Conservation (phyloP, 2,797 vertebrate species). For the Clamator glandarius region DNA sequence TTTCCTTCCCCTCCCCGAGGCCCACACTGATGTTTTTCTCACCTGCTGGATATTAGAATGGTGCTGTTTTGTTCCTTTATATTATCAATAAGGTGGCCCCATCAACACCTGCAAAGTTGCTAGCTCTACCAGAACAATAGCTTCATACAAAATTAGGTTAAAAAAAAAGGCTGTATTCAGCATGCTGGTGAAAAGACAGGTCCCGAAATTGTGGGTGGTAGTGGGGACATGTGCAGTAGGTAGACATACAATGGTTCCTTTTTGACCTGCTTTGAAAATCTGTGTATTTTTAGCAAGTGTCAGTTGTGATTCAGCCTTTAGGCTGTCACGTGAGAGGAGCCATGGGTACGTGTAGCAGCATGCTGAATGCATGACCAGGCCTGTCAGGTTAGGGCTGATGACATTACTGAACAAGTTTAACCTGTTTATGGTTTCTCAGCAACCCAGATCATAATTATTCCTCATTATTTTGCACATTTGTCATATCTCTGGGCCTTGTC, state of each 20-base stretch:
- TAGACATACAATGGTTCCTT: neutral
- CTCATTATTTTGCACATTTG: slow-evolving; percentile 40
- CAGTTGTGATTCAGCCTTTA: neutral
- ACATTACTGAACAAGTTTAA: slow-evolving; percentile 32
- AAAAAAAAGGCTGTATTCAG: neutral
- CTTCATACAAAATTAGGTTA: neutral
- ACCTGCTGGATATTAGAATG: neutral
- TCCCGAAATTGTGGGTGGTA: neutral
- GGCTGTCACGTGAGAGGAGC: neutral
- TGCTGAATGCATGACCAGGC: neutral
- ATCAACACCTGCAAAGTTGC: neutral
- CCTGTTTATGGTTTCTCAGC: slow-evolving; percentile 47
- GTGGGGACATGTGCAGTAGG: neutral
- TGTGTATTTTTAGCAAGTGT: neutral
- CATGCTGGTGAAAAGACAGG: neutral
- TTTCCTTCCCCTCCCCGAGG: neutral
- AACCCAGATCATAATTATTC: slow-evolving; percentile 37
- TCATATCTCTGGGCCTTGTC: slow-evolving; percentile 51
- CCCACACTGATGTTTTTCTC: neutral
- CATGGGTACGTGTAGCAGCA: neutral
- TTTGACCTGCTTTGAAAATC: neutral
- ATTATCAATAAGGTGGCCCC: neutral
- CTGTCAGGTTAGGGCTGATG: slow-evolving; percentile 14
- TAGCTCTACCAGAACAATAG: neutral
- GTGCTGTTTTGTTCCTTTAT: neutral